Conservation (phyloP, 2,797 vertebrate genomes). For the Chiloscyllium punctatum region DNA sequence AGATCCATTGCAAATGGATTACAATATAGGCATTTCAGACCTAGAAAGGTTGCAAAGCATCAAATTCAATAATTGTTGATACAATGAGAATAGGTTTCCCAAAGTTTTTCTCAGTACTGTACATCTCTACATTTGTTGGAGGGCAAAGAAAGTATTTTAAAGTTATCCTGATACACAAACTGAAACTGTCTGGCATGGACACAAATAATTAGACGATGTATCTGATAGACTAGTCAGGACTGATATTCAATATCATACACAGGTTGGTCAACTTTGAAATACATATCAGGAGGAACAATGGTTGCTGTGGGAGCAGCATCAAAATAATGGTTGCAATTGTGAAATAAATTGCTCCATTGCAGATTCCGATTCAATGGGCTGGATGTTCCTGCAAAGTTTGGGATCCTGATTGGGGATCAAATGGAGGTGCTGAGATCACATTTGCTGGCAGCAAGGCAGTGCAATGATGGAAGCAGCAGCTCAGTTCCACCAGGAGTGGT, state of each 20-base stretch:
- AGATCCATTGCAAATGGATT: too few species aligned
- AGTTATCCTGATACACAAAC: background rate
- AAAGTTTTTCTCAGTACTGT: background rate
- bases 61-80: background rate
- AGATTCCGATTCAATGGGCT: background rate
- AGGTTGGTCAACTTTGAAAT: background rate
- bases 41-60: background rate
- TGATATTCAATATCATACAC: background rate
- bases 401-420: background rate
- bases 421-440: too few species aligned
- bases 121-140: background rate
- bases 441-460: background rate
- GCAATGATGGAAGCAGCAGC: background rate
- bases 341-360: background rate
- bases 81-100: background rate
- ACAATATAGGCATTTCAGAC: too few species aligned
- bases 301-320: background rate
- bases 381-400: background rate
- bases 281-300: background rate
- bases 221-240: background rate
- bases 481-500: background rate
- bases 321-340: background rate
- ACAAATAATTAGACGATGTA: background rate
- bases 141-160: background rate
- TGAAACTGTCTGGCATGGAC: background rate